Percentiles rank a stretch among this genome's conserved stretches.
Evolutionary conservation across 2,888 invertebrate genomes (phyloP).

Genomic region (Exocentrus adspersus): DNA sequence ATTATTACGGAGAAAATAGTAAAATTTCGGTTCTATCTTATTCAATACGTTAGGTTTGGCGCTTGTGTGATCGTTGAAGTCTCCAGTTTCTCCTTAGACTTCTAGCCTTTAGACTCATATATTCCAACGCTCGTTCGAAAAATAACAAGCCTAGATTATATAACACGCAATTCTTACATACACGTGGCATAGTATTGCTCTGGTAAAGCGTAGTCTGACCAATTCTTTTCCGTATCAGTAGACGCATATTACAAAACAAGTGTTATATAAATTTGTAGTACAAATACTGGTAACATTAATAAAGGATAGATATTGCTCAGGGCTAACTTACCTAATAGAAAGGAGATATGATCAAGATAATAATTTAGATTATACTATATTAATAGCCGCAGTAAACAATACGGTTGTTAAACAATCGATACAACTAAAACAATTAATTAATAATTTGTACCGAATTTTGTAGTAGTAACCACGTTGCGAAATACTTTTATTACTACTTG

Average conservation of each 20-base stretch:
- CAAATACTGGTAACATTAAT: neutral
- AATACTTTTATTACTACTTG: neutral
- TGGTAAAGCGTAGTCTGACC: too few relatives aligned
- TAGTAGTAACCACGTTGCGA: neutral
- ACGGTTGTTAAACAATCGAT: constrained; percentile 36
- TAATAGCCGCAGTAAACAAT: constrained; percentile 31
- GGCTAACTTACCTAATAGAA: neutral
- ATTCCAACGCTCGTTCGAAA: too few relatives aligned
- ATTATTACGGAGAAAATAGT: too few relatives aligned
- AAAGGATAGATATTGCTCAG: neutral
- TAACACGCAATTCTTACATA: too few relatives aligned
- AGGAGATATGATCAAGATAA: constrained; percentile 14
- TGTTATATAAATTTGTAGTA: neutral
- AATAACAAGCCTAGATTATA: too few relatives aligned
- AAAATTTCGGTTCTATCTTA: too few relatives aligned
- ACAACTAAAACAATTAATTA: constrained; percentile 31
- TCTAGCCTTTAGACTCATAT: too few relatives aligned
- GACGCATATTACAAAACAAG: neutral
- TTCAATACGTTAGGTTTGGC: too few relatives aligned
- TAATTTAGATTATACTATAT: constrained; percentile 3
- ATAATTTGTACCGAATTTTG: constrained; percentile 22
- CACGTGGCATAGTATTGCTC: too few relatives aligned
- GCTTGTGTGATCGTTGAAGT: neutral
- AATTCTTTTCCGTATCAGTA: too few relatives aligned
- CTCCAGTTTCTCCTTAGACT: too few relatives aligned